Conservation (phyloP, 2,888 invertebrate species). For the Acutogordius australiensis region DNA sequence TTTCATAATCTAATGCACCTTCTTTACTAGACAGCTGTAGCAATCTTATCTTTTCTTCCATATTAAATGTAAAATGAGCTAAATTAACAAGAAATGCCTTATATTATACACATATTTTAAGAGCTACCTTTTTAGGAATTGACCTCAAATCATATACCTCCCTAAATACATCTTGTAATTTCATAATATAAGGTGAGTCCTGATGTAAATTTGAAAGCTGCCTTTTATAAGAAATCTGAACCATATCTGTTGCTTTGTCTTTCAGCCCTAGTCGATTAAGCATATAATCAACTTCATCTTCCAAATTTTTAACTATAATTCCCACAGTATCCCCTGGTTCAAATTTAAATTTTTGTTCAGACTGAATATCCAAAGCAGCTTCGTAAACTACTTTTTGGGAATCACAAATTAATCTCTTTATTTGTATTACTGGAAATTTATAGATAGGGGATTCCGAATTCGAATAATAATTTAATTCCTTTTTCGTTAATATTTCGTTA, state of each 20-base stretch:
- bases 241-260: not conserved
- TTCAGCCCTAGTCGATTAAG: not conserved
- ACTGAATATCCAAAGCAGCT: too few species aligned
- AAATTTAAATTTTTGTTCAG: not conserved
- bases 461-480: too few species aligned
- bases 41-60: not conserved
- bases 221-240: not conserved
- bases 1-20: not conserved
- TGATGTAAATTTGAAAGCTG: not conserved
- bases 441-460: too few species aligned
- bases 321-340: conserved; percentile 2
- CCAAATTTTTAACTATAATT: not conserved
- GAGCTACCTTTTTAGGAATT: conserved; percentile 6
- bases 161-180: not conserved
- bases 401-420: too few species aligned
- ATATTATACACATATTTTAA: not conserved
- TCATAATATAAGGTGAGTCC: not conserved
- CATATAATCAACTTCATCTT: not conserved
- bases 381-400: too few species aligned
- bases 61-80: not conserved
- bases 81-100: not conserved
- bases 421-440: too few species aligned
- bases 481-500: too few species aligned
- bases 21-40: not conserved
- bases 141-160: not conserved